phyloP scores from a whole-genome alignment of 2,888 invertebrate species.

The Aricia artaxerxes region DNA sequence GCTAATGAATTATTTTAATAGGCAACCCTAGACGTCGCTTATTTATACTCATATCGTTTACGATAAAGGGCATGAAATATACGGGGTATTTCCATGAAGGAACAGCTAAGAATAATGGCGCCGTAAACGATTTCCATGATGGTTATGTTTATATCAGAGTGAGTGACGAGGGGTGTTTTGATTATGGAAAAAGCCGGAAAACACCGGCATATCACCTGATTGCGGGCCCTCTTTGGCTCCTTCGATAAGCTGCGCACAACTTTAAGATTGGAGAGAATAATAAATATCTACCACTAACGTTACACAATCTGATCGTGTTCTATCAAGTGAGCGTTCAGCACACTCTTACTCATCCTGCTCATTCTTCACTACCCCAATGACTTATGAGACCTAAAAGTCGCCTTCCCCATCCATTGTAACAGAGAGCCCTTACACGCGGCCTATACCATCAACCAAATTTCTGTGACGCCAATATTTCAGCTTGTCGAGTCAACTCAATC shows the following conservation, averaged over 20 bases:
- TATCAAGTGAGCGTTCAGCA: too few species aligned
- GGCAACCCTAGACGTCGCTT: constrained; percentile 18
- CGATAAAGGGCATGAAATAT: constrained; percentile 13
- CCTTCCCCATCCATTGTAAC: too few species aligned
- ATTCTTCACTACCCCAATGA: too few species aligned
- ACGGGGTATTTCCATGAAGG: constrained; percentile 2
- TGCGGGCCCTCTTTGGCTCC: background rate
- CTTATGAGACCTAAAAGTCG: too few species aligned
- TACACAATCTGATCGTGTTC: too few species aligned
- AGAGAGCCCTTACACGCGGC: too few species aligned
- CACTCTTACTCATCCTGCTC: too few species aligned
- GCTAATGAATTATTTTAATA: constrained; percentile 17
- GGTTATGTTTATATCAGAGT: constrained; percentile 1
- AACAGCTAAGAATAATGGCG: background rate
- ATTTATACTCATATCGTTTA: constrained; percentile 20
- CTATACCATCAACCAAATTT: too few species aligned
- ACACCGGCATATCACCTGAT: background rate
- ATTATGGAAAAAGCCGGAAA: background rate
- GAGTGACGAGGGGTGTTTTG: background rate
- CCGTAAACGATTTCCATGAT: constrained; percentile 4
- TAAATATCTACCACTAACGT: too few species aligned
- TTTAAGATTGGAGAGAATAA: background rate
- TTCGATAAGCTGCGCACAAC: background rate
- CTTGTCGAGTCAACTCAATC: background rate
- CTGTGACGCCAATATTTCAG: too few species aligned